Conservation (phyloP, 2,797 vertebrate species). For the Brachyrhaphis roseni region DNA sequence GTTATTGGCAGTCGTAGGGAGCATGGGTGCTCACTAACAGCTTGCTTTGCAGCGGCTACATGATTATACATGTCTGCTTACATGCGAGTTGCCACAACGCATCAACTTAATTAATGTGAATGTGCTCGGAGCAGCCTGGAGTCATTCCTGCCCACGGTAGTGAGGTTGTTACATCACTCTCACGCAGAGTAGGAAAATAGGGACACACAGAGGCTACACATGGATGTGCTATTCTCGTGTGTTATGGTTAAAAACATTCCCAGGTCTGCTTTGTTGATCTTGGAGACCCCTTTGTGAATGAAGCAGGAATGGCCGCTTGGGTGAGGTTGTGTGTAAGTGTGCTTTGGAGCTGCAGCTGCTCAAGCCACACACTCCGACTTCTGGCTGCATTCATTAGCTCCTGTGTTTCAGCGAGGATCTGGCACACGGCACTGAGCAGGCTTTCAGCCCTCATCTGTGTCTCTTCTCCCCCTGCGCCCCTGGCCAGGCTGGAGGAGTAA, state of each 20-base stretch:
- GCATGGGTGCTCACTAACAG: slow-evolving; percentile 47
- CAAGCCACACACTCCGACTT: slow-evolving; percentile 48
- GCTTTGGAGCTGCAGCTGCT: slow-evolving; percentile 42
- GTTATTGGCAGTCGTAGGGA: slow-evolving; percentile 10
- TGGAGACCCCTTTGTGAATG: slow-evolving; percentile 1
- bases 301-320: not conserved
- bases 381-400: slow-evolving; percentile 59
- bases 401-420: slow-evolving; percentile 50
- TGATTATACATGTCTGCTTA: slow-evolving; percentile 66
- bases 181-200: slow-evolving; percentile 27
- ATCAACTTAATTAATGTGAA: slow-evolving; percentile 78
- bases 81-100: slow-evolving; percentile 72
- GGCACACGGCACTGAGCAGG: slow-evolving; percentile 33
- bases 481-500: slow-evolving; percentile 41
- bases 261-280: slow-evolving; percentile 21
- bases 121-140: slow-evolving; percentile 61
- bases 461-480: slow-evolving; percentile 31
- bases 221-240: slow-evolving; percentile 6
- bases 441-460: slow-evolving; percentile 58
- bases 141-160: slow-evolving; percentile 69
- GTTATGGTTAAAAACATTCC: slow-evolving; percentile 14
- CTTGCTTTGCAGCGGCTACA: slow-evolving; percentile 54
- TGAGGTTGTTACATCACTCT: slow-evolving; percentile 66
- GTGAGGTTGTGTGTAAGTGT: slow-evolving; percentile 9
- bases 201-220: slow-evolving; percentile 24